Conservation (phyloP, 2,888 invertebrate species). For the Lysandra bellargus region DNA sequence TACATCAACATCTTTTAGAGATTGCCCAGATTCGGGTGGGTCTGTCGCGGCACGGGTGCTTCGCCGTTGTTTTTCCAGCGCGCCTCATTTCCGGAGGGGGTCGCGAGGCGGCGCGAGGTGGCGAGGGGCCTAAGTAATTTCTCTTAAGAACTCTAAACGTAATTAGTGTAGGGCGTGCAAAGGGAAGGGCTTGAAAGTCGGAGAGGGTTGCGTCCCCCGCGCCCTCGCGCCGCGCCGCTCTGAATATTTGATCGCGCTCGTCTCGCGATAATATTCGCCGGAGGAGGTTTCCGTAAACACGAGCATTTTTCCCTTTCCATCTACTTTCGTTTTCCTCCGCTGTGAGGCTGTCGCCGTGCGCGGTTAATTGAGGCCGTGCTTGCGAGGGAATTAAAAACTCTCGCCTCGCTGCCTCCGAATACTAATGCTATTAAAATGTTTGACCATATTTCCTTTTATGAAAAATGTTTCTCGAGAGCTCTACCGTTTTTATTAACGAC, state of each 20-base stretch:
- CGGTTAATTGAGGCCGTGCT: constrained; percentile 76
- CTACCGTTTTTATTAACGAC: constrained; percentile 1
- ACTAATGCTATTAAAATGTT: constrained; percentile 69
- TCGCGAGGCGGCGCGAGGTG: constrained; percentile 65
- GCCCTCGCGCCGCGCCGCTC: constrained; percentile 63
- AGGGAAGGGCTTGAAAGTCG: constrained; percentile 82
- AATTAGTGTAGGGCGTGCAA: constrained; percentile 84
- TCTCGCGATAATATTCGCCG: constrained; percentile 79
- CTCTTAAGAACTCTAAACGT: constrained; percentile 85
- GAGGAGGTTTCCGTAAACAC: constrained; percentile 79
- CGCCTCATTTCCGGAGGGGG: constrained; percentile 78
- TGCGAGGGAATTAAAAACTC: constrained; percentile 77
- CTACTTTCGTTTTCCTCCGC: constrained; percentile 68
- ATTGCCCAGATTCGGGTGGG: constrained; percentile 78
- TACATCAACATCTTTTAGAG: constrained; percentile 79
- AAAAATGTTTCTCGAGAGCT: constrained; percentile 53
- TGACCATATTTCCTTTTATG: constrained; percentile 61
- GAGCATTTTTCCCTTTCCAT: constrained; percentile 66
- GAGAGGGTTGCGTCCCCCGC: constrained; percentile 81
- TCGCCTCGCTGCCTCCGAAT: constrained; percentile 69
- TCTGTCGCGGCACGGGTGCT: constrained; percentile 64
- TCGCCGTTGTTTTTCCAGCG: constrained; percentile 80
- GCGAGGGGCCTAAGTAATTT: constrained; percentile 84
- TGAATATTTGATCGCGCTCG: constrained; percentile 79
- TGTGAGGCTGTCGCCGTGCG: constrained; percentile 68